A percentile compares a stretch with the other conserved stretches of the same genome.
Evolutionary conservation across 2,113 vertebrate species (phyloP).

Genomic region (Coracopsis vasa): DNA sequence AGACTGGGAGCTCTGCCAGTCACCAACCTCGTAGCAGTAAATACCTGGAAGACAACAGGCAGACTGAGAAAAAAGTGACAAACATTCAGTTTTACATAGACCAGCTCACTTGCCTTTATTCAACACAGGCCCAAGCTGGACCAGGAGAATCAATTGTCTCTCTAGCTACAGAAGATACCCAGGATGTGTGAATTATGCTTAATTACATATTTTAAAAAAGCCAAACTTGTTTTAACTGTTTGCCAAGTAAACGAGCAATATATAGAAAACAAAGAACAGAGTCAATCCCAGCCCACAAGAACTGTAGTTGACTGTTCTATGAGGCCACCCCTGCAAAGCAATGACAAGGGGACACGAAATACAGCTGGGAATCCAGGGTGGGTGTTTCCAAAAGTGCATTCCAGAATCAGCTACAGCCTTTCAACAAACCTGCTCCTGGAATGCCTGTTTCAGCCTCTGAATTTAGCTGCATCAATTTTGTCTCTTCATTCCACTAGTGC

Average conservation of each 20-base stretch:
- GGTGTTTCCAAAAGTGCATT: not conserved
- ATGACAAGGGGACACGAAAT: not conserved
- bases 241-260: not conserved
- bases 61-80: not conserved
- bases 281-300: not conserved
- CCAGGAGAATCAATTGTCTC: not conserved
- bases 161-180: not conserved
- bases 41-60: not conserved
- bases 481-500: not conserved
- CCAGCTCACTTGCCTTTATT: not conserved
- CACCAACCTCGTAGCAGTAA: not conserved
- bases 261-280: not conserved
- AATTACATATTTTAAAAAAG: not conserved
- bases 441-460: not conserved
- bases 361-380: constrained; percentile 49
- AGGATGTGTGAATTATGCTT: not conserved
- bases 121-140: not conserved
- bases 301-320: not conserved
- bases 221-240: not conserved
- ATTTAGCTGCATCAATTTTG: not conserved
- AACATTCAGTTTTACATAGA: not conserved
- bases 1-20: not conserved
- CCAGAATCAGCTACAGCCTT: not conserved
- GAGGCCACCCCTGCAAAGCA: not conserved
- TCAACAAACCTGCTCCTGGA: constrained; percentile 4